Evolutionary conservation across 2,797 vertebrate genomes (phyloP).

Genomic region (Ispidina picta): DNA sequence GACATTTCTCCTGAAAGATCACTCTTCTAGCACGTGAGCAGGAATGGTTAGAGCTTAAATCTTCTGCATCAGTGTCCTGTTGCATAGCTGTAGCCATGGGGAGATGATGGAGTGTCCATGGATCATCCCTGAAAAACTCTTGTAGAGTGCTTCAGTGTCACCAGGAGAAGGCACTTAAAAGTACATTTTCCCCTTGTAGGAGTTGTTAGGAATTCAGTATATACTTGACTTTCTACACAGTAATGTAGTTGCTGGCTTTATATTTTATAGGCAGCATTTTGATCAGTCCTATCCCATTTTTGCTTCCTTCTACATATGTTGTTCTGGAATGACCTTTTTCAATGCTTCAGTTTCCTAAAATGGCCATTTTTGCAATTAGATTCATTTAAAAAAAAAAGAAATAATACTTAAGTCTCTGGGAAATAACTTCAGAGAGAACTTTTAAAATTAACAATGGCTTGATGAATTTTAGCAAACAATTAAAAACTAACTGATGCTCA

Average conservation of each 20-base stretch:
- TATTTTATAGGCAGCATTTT: background rate
- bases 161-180: background rate
- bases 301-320: background rate
- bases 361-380: background rate
- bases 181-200: background rate
- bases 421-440: background rate
- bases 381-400: background rate
- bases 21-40: too few species aligned
- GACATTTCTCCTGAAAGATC: too few species aligned
- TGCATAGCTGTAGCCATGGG: too few species aligned
- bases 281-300: background rate
- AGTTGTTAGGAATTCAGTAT: background rate
- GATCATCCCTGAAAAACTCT: too few species aligned
- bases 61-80: too few species aligned
- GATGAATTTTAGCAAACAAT: background rate
- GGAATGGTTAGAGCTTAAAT: too few species aligned
- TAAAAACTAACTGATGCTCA: background rate
- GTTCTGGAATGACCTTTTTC: background rate
- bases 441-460: background rate
- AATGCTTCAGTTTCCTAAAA: background rate
- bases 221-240: background rate
- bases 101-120: too few species aligned
- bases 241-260: background rate
- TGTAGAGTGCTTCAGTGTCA: too few species aligned
- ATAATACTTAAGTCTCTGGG: background rate